Base-by-base conservation (phyloP, 2,797 vertebrate genomes). In the Aldrovandia affinis region DNA sequence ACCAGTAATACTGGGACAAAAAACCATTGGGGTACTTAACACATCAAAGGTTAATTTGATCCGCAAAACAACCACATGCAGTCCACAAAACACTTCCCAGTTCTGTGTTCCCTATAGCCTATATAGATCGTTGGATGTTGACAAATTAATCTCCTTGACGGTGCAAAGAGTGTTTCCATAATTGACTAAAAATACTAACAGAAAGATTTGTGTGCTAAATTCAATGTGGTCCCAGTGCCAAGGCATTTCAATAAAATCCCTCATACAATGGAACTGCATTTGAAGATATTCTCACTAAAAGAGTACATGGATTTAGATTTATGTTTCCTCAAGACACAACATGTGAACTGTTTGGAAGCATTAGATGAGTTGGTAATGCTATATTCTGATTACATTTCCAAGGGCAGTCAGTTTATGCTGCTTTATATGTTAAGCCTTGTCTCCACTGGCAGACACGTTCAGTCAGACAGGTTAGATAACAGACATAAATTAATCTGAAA, bases 131-230 rank as follows among this genome's bases (percentile, higher is more conserved):
- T 61, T 70, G 81, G 87, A 88, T 88, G 87, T 86, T 84, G 86
- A 88, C 88, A 86, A 89, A 88, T 88, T 80, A 83, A 86, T 89
- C 86, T 83, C 75, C 82, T 83, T 88, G 79, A 33, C 75, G 44
- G 47, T 83, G 88, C 79, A 87, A 82, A 87, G 44, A 85, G 42
- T 79, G 78, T 83, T 83, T 86, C 88, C 88, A 90, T 70, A 90
- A 87, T 8, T 86, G 22, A 42, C 75, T 10, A 81, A 83, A 86
- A 70, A 82, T 82, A 85, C 82, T 61, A 82, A 84, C 73, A 55
- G 42, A 44, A 80, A 77, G 68, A 44, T 25, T 59, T 87, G 86
- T 88, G 85, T 86, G 82, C n/a, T 61, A 50, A 57, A 77, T 22
- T 42, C 33, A 83, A 83, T 75, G 8, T 57, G 25, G 22, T 77